A percentile compares a stretch with the other conserved stretches of the same genome.
Evolutionary conservation across 1,140 invertebrate genomes (phyloP).

Genomic region (Achroia grisella): DNA sequence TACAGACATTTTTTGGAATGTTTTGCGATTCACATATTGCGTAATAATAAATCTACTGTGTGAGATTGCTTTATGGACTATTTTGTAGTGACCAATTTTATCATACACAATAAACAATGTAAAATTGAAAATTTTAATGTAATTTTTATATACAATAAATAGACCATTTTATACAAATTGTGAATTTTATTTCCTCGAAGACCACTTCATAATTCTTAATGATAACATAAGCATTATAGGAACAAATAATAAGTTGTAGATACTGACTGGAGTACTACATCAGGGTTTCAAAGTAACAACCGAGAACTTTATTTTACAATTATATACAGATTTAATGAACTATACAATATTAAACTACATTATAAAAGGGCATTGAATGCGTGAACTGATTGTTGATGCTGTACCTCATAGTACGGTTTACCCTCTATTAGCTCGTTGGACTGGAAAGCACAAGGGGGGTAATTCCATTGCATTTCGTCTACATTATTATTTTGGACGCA

Average conservation of each 20-base stretch:
- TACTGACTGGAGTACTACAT: too few relatives aligned
- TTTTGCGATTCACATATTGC: constrained; percentile 45
- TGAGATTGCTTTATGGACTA: constrained; percentile 66
- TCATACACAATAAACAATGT: constrained; percentile 49
- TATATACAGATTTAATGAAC: constrained; percentile 20
- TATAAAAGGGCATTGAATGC: constrained; percentile 54
- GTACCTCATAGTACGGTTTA: constrained; percentile 50
- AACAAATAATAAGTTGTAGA: constrained; percentile 10
- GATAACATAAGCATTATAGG: constrained; percentile 6
- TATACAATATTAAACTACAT: constrained; percentile 26
- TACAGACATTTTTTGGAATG: constrained; percentile 25
- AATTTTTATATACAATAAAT: constrained; percentile 74
- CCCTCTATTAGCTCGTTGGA: constrained; percentile 33
- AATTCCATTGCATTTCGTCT: constrained; percentile 46
- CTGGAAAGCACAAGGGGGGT: constrained; percentile 45
- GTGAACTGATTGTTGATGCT: constrained; percentile 41
- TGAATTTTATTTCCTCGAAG: constrained; percentile 33
- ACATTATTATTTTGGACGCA: constrained; percentile 37
- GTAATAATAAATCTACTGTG: constrained; percentile 59
- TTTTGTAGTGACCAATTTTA: constrained; percentile 73
- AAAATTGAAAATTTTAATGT: constrained; percentile 72
- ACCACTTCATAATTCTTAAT: constrained; percentile 6
- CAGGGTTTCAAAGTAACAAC: too few relatives aligned
- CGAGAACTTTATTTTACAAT: constrained; percentile 4
- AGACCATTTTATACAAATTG: constrained; percentile 63